phyloP scores from a whole-genome alignment of 1,140 invertebrate species.

The Alviniconcha marisindica region DNA sequence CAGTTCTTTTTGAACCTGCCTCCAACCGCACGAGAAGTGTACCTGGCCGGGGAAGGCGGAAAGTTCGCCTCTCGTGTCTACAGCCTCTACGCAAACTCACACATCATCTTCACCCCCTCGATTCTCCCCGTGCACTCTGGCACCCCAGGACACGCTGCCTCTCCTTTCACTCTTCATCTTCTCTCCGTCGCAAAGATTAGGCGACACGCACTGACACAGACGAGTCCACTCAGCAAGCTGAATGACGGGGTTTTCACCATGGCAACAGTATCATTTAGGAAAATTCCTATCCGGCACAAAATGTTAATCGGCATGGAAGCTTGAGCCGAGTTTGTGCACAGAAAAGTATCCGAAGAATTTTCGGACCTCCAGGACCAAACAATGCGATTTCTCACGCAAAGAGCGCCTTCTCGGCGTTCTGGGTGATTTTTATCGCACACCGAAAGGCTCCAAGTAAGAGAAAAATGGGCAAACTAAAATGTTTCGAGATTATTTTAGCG shows the following conservation, averaged over 20 bases:
- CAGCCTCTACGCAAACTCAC: too few relatives aligned
- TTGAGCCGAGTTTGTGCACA: background rate
- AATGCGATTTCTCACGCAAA: slow-evolving; percentile 17
- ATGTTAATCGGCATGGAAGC: background rate
- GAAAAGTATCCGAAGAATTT: slow-evolving; percentile 34
- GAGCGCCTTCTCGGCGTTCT: background rate
- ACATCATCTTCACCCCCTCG: too few relatives aligned
- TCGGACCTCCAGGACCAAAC: slow-evolving; percentile 28
- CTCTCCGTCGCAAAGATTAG: too few relatives aligned
- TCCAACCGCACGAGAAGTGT: too few relatives aligned
- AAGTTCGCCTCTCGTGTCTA: too few relatives aligned
- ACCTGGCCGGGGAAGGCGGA: too few relatives aligned
- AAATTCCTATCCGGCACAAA: slow-evolving; percentile 49
- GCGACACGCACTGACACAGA: too few relatives aligned
- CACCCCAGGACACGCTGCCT: too few relatives aligned
- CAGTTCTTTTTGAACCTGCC: too few relatives aligned
- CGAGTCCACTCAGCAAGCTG: too few relatives aligned
- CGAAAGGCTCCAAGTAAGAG: background rate
- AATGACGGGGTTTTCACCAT: slow-evolving; percentile 9
- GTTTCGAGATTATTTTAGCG: slow-evolving; percentile 76
- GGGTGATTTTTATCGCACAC: background rate
- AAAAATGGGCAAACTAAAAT: slow-evolving; percentile 77
- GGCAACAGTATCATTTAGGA: slow-evolving; percentile 36
- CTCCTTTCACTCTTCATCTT: too few relatives aligned
- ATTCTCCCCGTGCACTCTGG: too few relatives aligned